phyloP scores from a whole-genome alignment of 2,888 invertebrate genomes.

The Hypena proboscidalis region DNA sequence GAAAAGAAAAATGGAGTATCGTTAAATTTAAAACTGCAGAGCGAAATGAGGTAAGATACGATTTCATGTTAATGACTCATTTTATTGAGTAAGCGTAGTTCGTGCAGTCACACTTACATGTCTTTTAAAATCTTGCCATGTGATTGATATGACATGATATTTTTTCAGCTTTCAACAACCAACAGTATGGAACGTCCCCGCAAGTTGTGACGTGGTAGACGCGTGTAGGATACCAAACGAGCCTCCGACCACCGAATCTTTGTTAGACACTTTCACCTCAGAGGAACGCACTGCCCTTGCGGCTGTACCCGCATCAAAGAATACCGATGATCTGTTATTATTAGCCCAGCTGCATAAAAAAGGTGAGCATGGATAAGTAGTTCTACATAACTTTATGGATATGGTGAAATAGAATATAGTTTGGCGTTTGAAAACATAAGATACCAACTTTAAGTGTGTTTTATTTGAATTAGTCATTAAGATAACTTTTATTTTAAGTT shows the following conservation, averaged over 20 bases:
- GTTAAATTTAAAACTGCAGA: slow-evolving; percentile 74
- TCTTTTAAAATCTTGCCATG: background rate
- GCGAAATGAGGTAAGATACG: slow-evolving; percentile 72
- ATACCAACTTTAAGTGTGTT: too few species aligned
- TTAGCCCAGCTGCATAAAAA: slow-evolving; percentile 88
- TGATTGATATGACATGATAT: background rate
- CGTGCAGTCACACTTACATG: too few species aligned
- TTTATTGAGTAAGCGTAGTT: background rate
- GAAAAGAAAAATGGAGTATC: slow-evolving; percentile 76
- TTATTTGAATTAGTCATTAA: too few species aligned
- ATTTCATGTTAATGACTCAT: background rate
- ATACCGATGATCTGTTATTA: slow-evolving; percentile 90
- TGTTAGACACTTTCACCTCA: slow-evolving; percentile 87
- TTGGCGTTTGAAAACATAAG: too few species aligned
- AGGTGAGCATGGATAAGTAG: slow-evolving; percentile 51
- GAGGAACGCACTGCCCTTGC: slow-evolving; percentile 88
- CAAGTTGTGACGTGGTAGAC: slow-evolving; percentile 67
- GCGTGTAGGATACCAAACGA: slow-evolving; percentile 55
- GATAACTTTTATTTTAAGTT: too few species aligned
- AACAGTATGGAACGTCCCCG: slow-evolving; percentile 71
- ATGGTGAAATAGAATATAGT: too few species aligned
- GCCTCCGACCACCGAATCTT: slow-evolving; percentile 61
- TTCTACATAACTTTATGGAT: too few species aligned
- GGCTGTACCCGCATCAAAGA: slow-evolving; percentile 90
- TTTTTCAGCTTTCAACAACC: slow-evolving; percentile 76